Percentiles rank a stretch among this genome's conserved stretches.
phyloP scores from a whole-genome alignment of 2,888 invertebrate genomes.

The Xylota sylvarum region DNA sequence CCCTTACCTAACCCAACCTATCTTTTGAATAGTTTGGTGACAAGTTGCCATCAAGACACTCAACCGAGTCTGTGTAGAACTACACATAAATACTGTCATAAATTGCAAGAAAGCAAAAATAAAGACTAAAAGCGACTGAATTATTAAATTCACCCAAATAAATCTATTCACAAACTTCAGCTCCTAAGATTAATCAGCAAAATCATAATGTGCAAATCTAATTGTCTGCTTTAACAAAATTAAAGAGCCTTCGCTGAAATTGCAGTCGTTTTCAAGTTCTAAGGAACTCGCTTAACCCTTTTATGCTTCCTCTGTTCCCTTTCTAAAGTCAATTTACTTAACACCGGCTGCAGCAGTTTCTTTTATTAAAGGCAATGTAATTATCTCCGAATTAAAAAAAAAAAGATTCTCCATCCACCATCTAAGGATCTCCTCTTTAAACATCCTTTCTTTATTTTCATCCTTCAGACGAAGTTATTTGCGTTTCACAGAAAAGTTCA shows the following conservation, averaged over 20 bases:
- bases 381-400: conserved; percentile 38
- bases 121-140: too few species aligned
- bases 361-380: conserved; percentile 46
- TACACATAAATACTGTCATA: too few species aligned
- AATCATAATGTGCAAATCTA: conserved; percentile 36
- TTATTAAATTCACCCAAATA: too few species aligned
- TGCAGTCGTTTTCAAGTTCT: conserved; percentile 34
- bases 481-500: conserved; percentile 43
- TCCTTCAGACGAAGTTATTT: conserved; percentile 42
- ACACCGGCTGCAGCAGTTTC: conserved; percentile 31
- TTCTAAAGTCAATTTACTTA: conserved; percentile 61
- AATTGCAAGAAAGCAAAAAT: too few species aligned
- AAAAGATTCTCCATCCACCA: neutral
- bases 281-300: conserved; percentile 43
- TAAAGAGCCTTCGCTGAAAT: conserved; percentile 11
- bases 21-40: too few species aligned
- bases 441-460: conserved; percentile 49
- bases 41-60: too few species aligned
- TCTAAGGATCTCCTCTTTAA: conserved; percentile 30
- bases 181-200: neutral
- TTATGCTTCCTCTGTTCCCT: neutral
- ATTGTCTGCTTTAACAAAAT: conserved; percentile 38
- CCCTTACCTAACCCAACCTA: too few species aligned
- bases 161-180: too few species aligned
- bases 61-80: too few species aligned